Percentiles rank a stretch among this genome's conserved stretches.
Conservation (phyloP, 1,140 invertebrate genomes). For the Cydia pomonella region DNA sequence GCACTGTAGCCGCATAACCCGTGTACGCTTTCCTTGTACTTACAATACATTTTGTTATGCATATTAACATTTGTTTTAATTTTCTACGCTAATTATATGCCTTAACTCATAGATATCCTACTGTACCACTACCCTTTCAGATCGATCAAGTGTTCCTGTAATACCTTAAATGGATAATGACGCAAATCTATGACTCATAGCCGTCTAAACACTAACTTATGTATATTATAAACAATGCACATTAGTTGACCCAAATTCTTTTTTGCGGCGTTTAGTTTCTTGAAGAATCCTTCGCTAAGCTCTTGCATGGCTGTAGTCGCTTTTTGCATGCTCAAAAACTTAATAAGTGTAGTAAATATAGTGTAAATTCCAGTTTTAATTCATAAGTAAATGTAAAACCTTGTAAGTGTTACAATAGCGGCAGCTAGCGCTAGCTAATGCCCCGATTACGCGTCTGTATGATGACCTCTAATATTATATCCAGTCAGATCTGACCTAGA, state of each 20-base stretch:
- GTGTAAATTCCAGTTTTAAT: not conserved
- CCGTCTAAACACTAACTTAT: constrained; percentile 57
- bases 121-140: constrained; percentile 39
- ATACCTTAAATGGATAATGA: constrained; percentile 54
- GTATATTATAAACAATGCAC: constrained; percentile 60
- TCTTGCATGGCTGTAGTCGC: constrained; percentile 26
- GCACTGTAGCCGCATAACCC: constrained; percentile 72
- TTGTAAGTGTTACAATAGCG: constrained; percentile 10
- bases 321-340: constrained; percentile 10
- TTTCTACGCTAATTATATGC: constrained; percentile 49
- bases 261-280: constrained; percentile 45
- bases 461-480: not conserved
- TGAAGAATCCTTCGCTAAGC: not conserved
- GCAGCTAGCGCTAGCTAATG: not conserved
- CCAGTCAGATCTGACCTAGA: constrained; percentile 16
- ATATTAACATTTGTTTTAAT: constrained; percentile 73
- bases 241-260: constrained; percentile 58
- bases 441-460: not conserved
- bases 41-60: constrained; percentile 74
- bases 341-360: not conserved
- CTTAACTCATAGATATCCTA: constrained; percentile 45
- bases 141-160: constrained; percentile 54
- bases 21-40: constrained; percentile 73
- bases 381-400: not conserved
- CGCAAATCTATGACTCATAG: constrained; percentile 63